Percentiles rank a stretch among this genome's conserved stretches.
These are phyloP conservation scores for Stegastes partitus DNA, from an alignment of 2,113 vertebrate genomes.

Conservation along the genomic window DNA sequence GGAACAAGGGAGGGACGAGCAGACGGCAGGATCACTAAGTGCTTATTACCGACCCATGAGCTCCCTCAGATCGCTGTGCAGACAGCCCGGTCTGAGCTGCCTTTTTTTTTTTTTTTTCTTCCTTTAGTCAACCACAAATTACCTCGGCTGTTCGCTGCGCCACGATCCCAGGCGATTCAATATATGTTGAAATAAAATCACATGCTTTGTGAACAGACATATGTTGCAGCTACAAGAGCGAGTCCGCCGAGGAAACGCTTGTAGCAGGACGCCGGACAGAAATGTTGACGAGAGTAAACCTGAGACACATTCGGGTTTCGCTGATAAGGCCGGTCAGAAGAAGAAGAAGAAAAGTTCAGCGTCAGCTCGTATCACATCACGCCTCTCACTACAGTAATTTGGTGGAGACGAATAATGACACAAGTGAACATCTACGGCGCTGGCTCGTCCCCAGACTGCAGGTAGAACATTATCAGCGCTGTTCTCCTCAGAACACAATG, in stretches of 20 bases:
- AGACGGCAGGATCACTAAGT: slow-evolving; percentile 27
- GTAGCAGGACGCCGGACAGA: slow-evolving; percentile 4
- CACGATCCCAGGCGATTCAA: neutral
- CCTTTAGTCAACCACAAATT: slow-evolving; percentile 6
- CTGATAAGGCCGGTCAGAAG: slow-evolving; percentile 23
- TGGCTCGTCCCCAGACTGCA: slow-evolving; percentile 5
- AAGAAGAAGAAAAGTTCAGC: neutral
- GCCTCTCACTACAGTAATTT: slow-evolving; percentile 26
- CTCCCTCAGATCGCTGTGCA: neutral
- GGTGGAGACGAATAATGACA: slow-evolving; percentile 37
- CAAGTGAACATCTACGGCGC: neutral
- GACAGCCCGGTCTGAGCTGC: neutral
- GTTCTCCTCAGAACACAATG: neutral
- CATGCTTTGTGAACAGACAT: neutral
- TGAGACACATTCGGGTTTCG: slow-evolving; percentile 32
- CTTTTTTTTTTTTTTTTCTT: neutral
- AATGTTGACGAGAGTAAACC: slow-evolving; percentile 30
- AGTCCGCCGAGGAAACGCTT: neutral
- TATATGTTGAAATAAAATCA: neutral
- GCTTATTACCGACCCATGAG: slow-evolving; percentile 32
- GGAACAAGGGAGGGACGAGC: slow-evolving; percentile 29
- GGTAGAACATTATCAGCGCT: slow-evolving; percentile 18
- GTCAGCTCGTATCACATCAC: slow-evolving; percentile 43
- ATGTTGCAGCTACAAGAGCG: neutral
- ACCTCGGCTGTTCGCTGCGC: neutral